Base-by-base conservation (phyloP, 2,888 invertebrate species). In the Apotomis betuletana region DNA sequence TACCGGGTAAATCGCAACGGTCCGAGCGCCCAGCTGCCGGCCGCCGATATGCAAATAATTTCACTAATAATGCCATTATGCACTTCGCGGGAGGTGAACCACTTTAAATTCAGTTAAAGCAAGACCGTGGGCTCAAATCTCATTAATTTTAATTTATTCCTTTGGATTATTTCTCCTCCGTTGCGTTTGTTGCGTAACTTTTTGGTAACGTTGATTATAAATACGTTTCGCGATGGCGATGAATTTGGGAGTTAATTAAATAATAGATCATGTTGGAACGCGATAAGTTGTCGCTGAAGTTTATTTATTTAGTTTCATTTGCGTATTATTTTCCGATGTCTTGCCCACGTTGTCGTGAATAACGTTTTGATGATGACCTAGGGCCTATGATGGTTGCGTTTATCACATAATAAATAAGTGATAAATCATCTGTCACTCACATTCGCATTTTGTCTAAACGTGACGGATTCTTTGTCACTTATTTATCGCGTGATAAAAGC, bases 121-220 rank as follows among this genome's bases (percentile, higher is more conserved):
- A 68, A 63, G 71, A 70, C 70, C 70, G 58, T 63, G 72, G 70
- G 67, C 63, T 54, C 58, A 68, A 72, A 72, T 72, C 72, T 72
- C 72, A 72, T 72, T 72, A 72, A 72, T 68, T 72, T 72, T 72
- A 72, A 72, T 72, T 72, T 72, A 72, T 72, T 68, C 71, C 65
- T 51, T 59, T 59, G 68, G 72, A 72, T 72, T 72, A 72, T 72
- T 72, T 72, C 72, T 68, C 72, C 72, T 68, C 54, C 58, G 72
- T 68, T 63, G 72, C 58, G 72, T 72, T 63, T 62, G 67, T 57
- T 62, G 60, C 70, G 64, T 62, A 71, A 72, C 72, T 72, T 68
- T 72, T 61, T 52, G 62, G 72, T 68, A 54, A 72, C 72, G 62
- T 54, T 72, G 62, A 72, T 72, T 72, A 72, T 72, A 72, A 60